phyloP scores from a whole-genome alignment of 2,888 invertebrate species.

The Pammene aurita region DNA sequence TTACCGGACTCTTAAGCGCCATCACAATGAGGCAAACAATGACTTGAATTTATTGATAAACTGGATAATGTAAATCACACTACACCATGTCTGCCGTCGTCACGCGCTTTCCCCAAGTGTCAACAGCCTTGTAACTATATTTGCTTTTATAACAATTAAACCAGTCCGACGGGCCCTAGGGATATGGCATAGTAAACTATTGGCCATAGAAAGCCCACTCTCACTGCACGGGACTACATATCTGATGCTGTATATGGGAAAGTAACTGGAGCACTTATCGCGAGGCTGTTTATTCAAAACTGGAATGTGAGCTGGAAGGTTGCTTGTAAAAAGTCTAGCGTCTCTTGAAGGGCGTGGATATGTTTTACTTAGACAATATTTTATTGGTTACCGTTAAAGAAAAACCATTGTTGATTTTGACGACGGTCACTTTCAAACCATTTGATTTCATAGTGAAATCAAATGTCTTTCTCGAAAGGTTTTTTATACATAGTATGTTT shows the following conservation, averaged over 20 bases:
- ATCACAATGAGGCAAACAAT: too few relatives aligned
- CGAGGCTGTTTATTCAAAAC: constrained; percentile 13
- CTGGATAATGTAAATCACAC: background rate
- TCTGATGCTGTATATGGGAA: constrained; percentile 35
- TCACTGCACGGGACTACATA: constrained; percentile 43
- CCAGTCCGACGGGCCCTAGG: constrained; percentile 45
- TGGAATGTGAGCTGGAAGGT: constrained; percentile 9
- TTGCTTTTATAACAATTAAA: constrained; percentile 40
- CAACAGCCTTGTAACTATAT: constrained; percentile 25
- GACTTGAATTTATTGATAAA: background rate
- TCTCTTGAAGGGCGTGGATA: background rate
- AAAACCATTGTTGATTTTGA: too few relatives aligned
- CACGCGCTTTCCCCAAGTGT: constrained; percentile 18
- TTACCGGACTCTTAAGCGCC: too few relatives aligned
- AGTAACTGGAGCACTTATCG: constrained; percentile 33
- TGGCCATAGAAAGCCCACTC: constrained; percentile 50
- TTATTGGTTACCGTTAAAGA: too few relatives aligned
- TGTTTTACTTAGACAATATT: background rate
- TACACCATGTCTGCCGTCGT: background rate
- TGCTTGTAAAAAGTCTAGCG: constrained; percentile 6
- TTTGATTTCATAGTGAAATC: too few relatives aligned
- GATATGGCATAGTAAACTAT: constrained; percentile 48
- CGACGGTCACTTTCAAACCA: too few relatives aligned
- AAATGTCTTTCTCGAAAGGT: too few relatives aligned
- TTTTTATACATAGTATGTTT: too few relatives aligned